Conservation (phyloP, 2,797 vertebrate species). For the Gambusia yucatana region DNA sequence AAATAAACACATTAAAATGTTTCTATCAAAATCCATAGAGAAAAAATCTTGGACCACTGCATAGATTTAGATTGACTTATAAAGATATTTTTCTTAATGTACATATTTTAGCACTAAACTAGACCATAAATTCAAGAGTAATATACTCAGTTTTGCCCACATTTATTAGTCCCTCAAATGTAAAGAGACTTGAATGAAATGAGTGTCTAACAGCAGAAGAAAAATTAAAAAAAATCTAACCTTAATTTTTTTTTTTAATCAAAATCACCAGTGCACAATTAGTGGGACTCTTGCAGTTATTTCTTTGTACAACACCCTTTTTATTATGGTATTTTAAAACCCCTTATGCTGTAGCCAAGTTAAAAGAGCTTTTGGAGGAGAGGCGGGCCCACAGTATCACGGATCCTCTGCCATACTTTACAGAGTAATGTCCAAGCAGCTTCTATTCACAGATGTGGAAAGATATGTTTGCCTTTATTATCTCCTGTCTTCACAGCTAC, state of each 20-base stretch:
- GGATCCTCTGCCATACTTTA: background rate
- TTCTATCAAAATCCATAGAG: background rate
- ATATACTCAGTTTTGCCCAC: background rate
- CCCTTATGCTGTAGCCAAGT: background rate
- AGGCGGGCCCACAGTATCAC: background rate
- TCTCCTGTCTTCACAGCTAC: background rate
- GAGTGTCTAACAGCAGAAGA: background rate
- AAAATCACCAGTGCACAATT: background rate
- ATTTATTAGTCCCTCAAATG: background rate
- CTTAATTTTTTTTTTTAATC: background rate
- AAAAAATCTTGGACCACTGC: background rate
- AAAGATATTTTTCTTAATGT: background rate
- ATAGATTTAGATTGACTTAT: background rate
- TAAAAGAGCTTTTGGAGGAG: background rate
- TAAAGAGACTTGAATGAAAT: background rate
- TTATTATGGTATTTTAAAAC: background rate
- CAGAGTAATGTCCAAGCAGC: background rate
- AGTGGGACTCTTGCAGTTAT: background rate
- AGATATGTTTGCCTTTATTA: background rate
- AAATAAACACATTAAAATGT: background rate
- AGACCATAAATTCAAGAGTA: background rate
- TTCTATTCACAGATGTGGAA: background rate
- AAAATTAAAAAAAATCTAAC: background rate
- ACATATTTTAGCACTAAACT: conserved; percentile 1
- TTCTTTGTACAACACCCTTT: background rate